These are phyloP conservation scores for Drosophila fuyamai DNA, from an alignment of 1,140 invertebrate species.

Conservation along the genomic window DNA sequence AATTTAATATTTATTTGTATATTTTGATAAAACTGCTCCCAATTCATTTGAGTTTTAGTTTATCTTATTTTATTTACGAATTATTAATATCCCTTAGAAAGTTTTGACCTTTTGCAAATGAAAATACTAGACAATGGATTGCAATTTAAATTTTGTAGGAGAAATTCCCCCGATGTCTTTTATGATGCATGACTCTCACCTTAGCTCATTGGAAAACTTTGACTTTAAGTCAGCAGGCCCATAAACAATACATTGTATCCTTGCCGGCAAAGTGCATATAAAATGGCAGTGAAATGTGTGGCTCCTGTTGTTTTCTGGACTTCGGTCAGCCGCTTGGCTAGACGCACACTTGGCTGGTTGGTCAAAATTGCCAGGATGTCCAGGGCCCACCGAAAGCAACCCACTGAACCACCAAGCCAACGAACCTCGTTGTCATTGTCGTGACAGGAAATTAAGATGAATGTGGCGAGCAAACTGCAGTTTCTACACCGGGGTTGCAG, in stretches of 20 bases:
- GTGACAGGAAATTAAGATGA: constrained; percentile 83
- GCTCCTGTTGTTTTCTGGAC: constrained; percentile 47
- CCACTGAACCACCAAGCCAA: constrained; percentile 33
- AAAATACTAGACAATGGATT: too few relatives aligned
- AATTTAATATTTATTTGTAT: too few relatives aligned
- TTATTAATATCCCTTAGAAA: not conserved
- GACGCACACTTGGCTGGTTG: constrained; percentile 54
- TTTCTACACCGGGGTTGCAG: constrained; percentile 37
- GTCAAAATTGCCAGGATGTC: constrained; percentile 21
- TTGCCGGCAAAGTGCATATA: constrained; percentile 15
- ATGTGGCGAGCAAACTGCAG: constrained; percentile 81
- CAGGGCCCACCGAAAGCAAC: constrained; percentile 5
- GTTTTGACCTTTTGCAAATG: not conserved
- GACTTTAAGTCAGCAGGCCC: not conserved
- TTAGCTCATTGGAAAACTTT: not conserved
- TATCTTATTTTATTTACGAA: not conserved
- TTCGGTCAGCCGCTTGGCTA: constrained; percentile 42
- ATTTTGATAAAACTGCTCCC: too few relatives aligned
- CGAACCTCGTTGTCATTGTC: constrained; percentile 78
- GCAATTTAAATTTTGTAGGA: not conserved
- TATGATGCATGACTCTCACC: constrained; percentile 3
- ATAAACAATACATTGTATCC: constrained; percentile 35
- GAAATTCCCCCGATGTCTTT: not conserved
- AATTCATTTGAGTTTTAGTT: not conserved
- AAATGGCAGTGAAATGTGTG: constrained; percentile 46